phyloP scores from a whole-genome alignment of 2,797 vertebrate species.

The Typhlichthys subterraneus region DNA sequence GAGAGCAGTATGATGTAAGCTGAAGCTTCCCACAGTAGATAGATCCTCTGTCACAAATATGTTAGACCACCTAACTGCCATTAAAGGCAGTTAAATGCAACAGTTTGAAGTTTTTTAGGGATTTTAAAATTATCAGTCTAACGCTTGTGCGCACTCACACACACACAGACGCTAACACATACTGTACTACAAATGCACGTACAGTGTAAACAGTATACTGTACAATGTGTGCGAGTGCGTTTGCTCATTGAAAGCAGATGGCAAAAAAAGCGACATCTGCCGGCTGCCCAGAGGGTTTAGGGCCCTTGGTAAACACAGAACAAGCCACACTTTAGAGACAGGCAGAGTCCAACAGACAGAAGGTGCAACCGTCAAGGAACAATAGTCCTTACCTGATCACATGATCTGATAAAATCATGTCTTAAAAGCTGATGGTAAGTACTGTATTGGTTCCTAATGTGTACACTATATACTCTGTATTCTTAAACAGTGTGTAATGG shows the following conservation, averaged over 20 bases:
- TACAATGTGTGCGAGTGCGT: neutral
- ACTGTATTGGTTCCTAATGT: conserved; percentile 6
- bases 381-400: conserved; percentile 11
- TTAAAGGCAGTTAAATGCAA: neutral
- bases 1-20: too few species aligned
- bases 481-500: neutral
- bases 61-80: neutral
- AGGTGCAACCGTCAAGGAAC: conserved; percentile 23
- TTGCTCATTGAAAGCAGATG: neutral
- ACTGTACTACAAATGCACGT: too few species aligned
- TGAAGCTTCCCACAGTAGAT: too few species aligned
- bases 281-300: conserved; percentile 14
- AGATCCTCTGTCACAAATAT: too few species aligned
- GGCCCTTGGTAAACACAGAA: conserved; percentile 10
- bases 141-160: too few species aligned
- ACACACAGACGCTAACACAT: too few species aligned
- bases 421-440: conserved; percentile 10
- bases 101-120: neutral
- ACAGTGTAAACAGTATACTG: too few species aligned
- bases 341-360: conserved; percentile 7
- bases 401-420: conserved; percentile 13
- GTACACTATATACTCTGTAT: conserved; percentile 1
- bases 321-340: conserved; percentile 4
- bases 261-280: conserved; percentile 23
- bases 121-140: neutral